Conservation (phyloP, 2,888 invertebrate species). For the Drosophila paranaensis region DNA sequence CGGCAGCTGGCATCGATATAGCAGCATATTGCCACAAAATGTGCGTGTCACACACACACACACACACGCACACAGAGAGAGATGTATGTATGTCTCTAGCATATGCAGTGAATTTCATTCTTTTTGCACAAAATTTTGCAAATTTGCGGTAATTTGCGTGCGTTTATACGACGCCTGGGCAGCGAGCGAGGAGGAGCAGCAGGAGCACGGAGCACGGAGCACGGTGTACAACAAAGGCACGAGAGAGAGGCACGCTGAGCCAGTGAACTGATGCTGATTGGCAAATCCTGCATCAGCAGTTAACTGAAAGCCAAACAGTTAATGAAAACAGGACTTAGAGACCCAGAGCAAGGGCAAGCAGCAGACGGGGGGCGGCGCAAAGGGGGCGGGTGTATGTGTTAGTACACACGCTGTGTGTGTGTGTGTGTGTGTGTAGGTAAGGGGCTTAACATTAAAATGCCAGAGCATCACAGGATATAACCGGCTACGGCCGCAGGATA, state of each 20-base stretch:
- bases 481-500: slow-evolving; percentile 31
- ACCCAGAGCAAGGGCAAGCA: slow-evolving; percentile 11
- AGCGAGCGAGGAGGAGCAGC: background rate
- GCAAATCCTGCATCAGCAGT: slow-evolving; percentile 74
- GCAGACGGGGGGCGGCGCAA: background rate
- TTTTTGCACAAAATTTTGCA: slow-evolving; percentile 48
- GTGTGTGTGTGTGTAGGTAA: slow-evolving; percentile 1
- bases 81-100: no score
- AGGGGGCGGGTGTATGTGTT: no score
- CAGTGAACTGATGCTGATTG: slow-evolving; percentile 71
- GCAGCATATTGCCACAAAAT: slow-evolving; percentile 47
- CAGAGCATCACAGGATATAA: slow-evolving; percentile 50
- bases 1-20: slow-evolving; percentile 68
- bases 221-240: slow-evolving; percentile 1
- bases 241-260: slow-evolving; percentile 9
- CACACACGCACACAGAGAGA: background rate
- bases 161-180: slow-evolving; percentile 44
- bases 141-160: slow-evolving; percentile 71
- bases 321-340: slow-evolving; percentile 49
- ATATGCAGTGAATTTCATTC: slow-evolving; percentile 23
- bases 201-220: background rate
- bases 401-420: background rate
- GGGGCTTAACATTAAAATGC: slow-evolving; percentile 48
- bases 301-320: slow-evolving; percentile 69
- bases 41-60: slow-evolving; percentile 34